A percentile compares a stretch with the other conserved stretches of the same genome.
Conservation (phyloP, 1,140 invertebrate species). For the Pogonomyrmex barbatus region DNA sequence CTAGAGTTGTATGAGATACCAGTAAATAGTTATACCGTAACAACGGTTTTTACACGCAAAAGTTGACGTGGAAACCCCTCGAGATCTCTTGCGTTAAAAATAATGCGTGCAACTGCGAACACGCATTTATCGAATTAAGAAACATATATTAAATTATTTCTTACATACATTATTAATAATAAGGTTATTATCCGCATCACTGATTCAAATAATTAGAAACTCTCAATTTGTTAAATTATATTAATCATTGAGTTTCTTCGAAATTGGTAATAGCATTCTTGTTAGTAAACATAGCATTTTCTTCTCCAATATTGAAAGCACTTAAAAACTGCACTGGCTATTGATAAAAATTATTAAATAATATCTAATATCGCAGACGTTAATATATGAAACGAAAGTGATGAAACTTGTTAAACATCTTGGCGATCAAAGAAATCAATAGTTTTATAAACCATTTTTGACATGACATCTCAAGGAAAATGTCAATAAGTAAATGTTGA, state of each 20-base stretch:
- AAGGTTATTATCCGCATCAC: conserved; percentile 22
- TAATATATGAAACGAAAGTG: conserved; percentile 37
- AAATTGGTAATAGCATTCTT: background rate
- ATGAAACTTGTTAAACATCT: conserved; percentile 26
- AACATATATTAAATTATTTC: conserved; percentile 6
- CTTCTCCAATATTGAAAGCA: conserved; percentile 27
- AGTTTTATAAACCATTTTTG: conserved; percentile 25
- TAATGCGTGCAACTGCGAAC: conserved; percentile 9
- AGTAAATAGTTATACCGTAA: conserved; percentile 39
- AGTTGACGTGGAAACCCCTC: conserved; percentile 3
- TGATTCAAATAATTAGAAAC: conserved; percentile 9
- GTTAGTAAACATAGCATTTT: conserved; percentile 1
- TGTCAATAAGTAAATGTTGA: background rate
- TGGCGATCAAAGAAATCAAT: background rate
- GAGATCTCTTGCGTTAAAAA: conserved; percentile 1
- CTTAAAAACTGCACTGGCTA: background rate
- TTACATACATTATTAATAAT: background rate
- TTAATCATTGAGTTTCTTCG: background rate
- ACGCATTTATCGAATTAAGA: conserved; percentile 29
- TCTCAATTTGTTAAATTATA: conserved; percentile 9
- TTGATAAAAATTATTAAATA: background rate
- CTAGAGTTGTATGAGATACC: background rate
- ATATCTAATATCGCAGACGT: background rate
- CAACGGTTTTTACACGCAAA: conserved; percentile 57
- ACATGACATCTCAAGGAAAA: background rate